Conservation (phyloP, 2,888 invertebrate genomes). For the Colletes collaris region DNA sequence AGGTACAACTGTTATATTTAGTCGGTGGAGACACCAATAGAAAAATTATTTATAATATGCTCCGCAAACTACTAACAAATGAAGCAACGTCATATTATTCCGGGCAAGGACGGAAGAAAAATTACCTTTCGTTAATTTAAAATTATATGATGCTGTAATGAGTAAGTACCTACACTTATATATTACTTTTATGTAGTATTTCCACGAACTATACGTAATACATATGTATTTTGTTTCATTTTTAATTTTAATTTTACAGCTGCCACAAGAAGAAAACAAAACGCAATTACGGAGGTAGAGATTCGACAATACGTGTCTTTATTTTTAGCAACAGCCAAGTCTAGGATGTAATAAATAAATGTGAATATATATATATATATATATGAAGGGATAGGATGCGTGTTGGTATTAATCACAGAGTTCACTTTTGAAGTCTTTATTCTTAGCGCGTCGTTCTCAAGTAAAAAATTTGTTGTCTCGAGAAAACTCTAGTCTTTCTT, state of each 20-base stretch:
- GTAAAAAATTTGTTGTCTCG: no score
- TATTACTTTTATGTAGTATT: background rate
- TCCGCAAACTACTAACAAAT: slow-evolving; percentile 20
- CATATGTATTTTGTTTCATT: slow-evolving; percentile 11
- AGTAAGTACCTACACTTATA: slow-evolving; percentile 29
- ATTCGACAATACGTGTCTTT: slow-evolving; percentile 4
- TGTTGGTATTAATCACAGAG: no score
- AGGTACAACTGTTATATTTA: no score
- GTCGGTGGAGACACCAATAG: slow-evolving; percentile 7
- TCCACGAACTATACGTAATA: background rate
- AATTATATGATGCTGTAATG: slow-evolving; percentile 33
- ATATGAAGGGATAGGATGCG: no score
- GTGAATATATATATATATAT: no score
- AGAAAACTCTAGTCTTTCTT: no score
- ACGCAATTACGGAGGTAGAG: slow-evolving; percentile 17
- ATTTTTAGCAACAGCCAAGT: slow-evolving; percentile 31
- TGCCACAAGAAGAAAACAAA: slow-evolving; percentile 24
- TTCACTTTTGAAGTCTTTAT: no score
- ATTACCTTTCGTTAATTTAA: slow-evolving; percentile 29
- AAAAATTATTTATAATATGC: slow-evolving; percentile 29
- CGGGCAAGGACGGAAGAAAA: slow-evolving; percentile 36
- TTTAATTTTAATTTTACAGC: slow-evolving; percentile 22
- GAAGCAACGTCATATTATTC: slow-evolving; percentile 21
- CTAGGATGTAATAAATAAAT: background rate
- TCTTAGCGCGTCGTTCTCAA: no score